Evolutionary conservation across 2,797 vertebrate genomes (phyloP), one percentile per base, ranked within the genome.

Genomic region (Brotula barbata): DNA sequence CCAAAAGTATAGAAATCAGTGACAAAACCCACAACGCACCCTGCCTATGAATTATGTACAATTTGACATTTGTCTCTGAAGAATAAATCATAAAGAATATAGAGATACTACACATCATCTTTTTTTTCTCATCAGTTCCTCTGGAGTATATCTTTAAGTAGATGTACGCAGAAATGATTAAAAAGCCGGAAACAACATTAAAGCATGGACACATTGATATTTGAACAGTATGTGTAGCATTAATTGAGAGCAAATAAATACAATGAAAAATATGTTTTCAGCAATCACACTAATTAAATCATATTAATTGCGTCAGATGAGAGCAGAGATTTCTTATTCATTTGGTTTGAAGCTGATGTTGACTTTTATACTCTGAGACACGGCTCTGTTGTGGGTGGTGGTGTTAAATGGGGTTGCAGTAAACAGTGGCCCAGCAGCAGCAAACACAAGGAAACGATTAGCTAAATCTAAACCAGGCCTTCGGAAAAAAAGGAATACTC

Each of bases 371-470:
- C 17, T 11, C 7, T 3, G 31, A 28, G 31, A 21, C 74, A 46
- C 44, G 42, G 58, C 65, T 62, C 43, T 37, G 12, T 64, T 57
- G 69, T 64, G 51, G 47, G 28, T 41, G 64, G 6, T 60, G 61
- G 46, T 78, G 71, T 60, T 71, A 61, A 61, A 46, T 57, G 57
- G 75, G 73, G 62, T 65, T 81, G 62, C 68, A 71, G 73, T 82
- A 75, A 78, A 82, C 68, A 55, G 82, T 74, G 73, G 68, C 81
- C 66, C 54, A 17, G 73, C 68, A 53, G 73, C 58, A 74, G 79
- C 67, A 28, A 59, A 80, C 85, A 84, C 68, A 41, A 9, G 64
- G 78, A 82, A 84, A 75, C 72, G 64, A 81, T 87, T 78, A 68
- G 68, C 33, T 54, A 80, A 84, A 84, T 81, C 47, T 49, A 71